Base-by-base conservation (phyloP, 1,140 invertebrate species). In the Aphidius gifuensis region DNA sequence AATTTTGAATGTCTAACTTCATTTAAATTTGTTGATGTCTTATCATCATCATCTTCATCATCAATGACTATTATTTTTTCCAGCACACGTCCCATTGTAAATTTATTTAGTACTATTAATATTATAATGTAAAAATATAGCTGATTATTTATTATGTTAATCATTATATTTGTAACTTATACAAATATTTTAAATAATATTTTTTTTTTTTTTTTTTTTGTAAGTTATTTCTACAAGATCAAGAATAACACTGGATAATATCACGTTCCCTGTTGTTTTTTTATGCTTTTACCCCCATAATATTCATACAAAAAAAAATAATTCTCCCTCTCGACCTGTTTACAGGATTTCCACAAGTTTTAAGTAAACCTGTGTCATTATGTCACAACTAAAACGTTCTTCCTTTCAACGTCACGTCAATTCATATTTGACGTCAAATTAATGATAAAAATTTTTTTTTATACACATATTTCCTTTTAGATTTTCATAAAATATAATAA, bases 221-320 rank as follows among this genome's bases (percentile, higher is more conserved):
- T 38, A 57, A 43, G 9, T 43, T 46, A n/a, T 43, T 7, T 9
- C 47, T 50, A 44, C 48, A 40, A 58, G 56, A 62, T 58, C 54
- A 44, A 44, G 32, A 9, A 21, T 23, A 58, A 48, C 39, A 62
- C 61, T 62, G 61, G 45, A 58, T 58, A 42, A 42, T 46, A 50
- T 32, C 9, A 11, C n/a, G 11, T 38, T 32, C 39, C 42, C 42
- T 38, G 21, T 44, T 46, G 9, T 43, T 62, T 62, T 62, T 62
- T 62, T 62, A 58, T 58, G 21, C 61, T 50, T 51, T 23, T 43
- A 42, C 16, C 48, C 32, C 32, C 16, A 11, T 21, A 46, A 38
- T 50, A 61, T 50, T 16, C 43, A 44, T 9, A 3, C 32, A 39
- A 53, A 32, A 11, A 11, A 11, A 3, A 8, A 3, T 44, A 44